phyloP scores from a whole-genome alignment of 2,797 vertebrate species.

The Gadopsis marmoratus region DNA sequence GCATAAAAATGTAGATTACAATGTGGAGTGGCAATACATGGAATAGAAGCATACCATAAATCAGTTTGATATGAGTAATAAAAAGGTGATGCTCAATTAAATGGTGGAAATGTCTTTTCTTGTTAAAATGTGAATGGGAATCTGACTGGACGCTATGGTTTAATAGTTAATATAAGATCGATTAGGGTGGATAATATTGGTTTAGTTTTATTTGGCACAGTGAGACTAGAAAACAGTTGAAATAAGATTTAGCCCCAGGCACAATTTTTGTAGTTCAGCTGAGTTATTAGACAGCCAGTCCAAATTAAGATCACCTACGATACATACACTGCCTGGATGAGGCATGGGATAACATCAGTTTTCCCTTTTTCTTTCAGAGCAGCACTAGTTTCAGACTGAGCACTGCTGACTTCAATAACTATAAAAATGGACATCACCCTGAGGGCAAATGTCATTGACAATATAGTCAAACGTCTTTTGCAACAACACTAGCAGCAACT shows the following conservation, averaged over 20 bases:
- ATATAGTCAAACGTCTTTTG: slow-evolving; percentile 13
- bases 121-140: not conserved
- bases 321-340: slow-evolving; percentile 17
- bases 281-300: slow-evolving; percentile 32
- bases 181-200: not conserved
- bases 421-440: slow-evolving; percentile 32
- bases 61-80: not conserved
- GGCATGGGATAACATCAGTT: slow-evolving; percentile 23
- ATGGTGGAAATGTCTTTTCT: slow-evolving; percentile 8
- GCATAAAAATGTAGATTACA: slow-evolving; percentile 13
- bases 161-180: not conserved
- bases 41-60: not conserved
- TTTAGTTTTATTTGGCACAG: slow-evolving; percentile 22
- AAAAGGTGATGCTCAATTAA: not conserved
- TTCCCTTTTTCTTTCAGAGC: slow-evolving; percentile 43
- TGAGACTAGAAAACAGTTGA: slow-evolving; percentile 20
- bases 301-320: slow-evolving; percentile 37
- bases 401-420: slow-evolving; percentile 34
- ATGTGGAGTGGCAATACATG: not conserved
- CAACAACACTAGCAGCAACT: slow-evolving; percentile 19
- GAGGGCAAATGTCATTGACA: slow-evolving; percentile 30
- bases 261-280: slow-evolving; percentile 32
- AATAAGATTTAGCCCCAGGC: slow-evolving; percentile 28
- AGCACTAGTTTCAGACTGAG: slow-evolving; percentile 21
- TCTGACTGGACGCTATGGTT: slow-evolving; percentile 8